These are phyloP conservation scores for Cactoblastis cactorum DNA, from an alignment of 2,888 invertebrate species.

Conservation along the genomic window DNA sequence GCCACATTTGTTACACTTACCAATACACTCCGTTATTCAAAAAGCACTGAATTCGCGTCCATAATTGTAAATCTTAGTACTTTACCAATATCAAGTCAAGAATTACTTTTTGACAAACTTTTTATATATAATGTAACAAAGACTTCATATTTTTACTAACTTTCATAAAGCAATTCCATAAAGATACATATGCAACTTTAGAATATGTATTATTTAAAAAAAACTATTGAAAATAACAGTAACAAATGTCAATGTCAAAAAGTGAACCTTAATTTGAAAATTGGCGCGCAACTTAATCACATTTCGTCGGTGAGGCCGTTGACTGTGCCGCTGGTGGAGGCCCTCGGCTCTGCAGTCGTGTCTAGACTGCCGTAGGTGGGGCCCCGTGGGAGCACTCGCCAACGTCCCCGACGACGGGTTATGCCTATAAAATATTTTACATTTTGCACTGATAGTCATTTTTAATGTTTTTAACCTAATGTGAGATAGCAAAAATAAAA, in stretches of 20 bases:
- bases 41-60: not conserved
- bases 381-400: slow-evolving; percentile 66
- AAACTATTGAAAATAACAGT: not conserved
- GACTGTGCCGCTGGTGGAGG: slow-evolving; percentile 53
- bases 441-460: not conserved
- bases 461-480: no score
- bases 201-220: no score
- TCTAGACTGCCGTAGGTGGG: slow-evolving; percentile 83
- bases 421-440: slow-evolving; percentile 45
- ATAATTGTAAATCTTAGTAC: slow-evolving; percentile 15
- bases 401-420: slow-evolving; percentile 73
- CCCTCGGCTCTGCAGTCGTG: slow-evolving; percentile 50
- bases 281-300: slow-evolving; percentile 30
- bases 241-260: not conserved
- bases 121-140: not conserved
- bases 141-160: no score
- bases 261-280: slow-evolving; percentile 1
- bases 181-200: no score
- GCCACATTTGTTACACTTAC: slow-evolving; percentile 10
- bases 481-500: no score
- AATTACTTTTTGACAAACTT: slow-evolving; percentile 4
- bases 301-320: slow-evolving; percentile 66
- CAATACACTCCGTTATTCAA: not conserved
- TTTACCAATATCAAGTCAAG: slow-evolving; percentile 1
- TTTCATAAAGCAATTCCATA: no score